Base-by-base conservation (phyloP, 2,888 invertebrate species). In the Cylloceria caligata region DNA sequence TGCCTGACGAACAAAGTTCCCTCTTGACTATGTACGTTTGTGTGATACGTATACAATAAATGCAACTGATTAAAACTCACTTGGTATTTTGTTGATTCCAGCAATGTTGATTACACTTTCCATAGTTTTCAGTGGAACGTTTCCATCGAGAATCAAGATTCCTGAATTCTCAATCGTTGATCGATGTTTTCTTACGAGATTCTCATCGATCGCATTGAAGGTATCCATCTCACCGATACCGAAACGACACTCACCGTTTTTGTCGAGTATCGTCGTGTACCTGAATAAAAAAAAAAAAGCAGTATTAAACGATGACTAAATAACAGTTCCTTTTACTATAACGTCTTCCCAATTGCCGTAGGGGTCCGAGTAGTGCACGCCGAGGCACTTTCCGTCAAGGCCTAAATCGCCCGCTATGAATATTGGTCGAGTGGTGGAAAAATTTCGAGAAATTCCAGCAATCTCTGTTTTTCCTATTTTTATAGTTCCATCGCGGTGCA, bases 201-300 rank as follows among this genome's bases (percentile, higher is more conserved):
- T 93, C 0, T 95, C 93, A 5, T 95, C 95, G 76, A 99, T 96
- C 83, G 94, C 92, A 11, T 94, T 91, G 90, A 98, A 97, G 24
- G 97, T 95, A 55, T 94, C 94, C 97, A 98, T 97, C 90, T 98
- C 97, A 0, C 97, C 98, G 69, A 98, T 93, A 0, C 97, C 95
- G 69, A 97, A 94, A 71, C 95, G 93, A 88, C 98, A 97, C 87
- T 98, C 97, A 0, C 98, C 98, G 5, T 90, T 91, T 0, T 93
- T 91, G 90, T 97, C 96, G 79, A 98, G 93, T 7, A 98, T 93
- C 6, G 96, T 96, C 0, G 96, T 95, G 90, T 97, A 98, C 30
- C 96, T 95, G 0, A 19, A 72, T 16, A 36, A 57, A 16, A n/a
- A n/a, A n/a, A n/a, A n/a, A n/a, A 64, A 42, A 45, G 39, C 21